Percentiles rank a stretch among this genome's conserved stretches.
phyloP scores from a whole-genome alignment of 2,888 invertebrate species.

The Mythimna impura region DNA sequence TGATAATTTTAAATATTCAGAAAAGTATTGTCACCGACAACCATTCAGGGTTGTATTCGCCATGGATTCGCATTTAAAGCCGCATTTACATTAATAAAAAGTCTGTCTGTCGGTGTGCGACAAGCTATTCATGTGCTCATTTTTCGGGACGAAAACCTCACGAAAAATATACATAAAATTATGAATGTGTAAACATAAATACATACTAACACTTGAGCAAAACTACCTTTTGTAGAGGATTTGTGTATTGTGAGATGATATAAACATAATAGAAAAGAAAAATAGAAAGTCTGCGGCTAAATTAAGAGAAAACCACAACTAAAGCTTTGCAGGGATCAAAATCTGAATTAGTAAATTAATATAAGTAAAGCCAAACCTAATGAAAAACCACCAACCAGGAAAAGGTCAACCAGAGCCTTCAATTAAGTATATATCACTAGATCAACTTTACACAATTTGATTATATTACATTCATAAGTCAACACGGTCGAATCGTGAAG shows the following conservation, averaged over 20 bases:
- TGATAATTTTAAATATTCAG: conserved; percentile 61
- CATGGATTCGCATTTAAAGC: conserved; percentile 56
- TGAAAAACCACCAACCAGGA: not conserved
- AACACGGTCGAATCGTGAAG: not conserved
- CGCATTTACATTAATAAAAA: conserved; percentile 56
- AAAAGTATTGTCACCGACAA: conserved; percentile 58
- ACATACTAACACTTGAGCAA: not conserved
- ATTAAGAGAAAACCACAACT: not conserved
- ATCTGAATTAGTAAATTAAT: not conserved
- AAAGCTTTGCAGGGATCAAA: not conserved
- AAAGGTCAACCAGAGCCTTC: not conserved
- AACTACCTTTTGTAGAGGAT: not conserved
- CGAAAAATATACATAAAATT: conserved; percentile 14
- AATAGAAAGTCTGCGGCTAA: not conserved
- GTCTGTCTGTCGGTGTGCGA: conserved; percentile 35
- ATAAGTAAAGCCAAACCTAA: not conserved
- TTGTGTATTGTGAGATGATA: not conserved
- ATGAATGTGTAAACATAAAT: not conserved
- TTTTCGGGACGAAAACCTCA: conserved; percentile 9
- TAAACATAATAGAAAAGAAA: too few species aligned
- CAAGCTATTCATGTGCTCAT: conserved; percentile 39
- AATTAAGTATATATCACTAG: not conserved
- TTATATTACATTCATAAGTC: not conserved
- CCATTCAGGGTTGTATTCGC: conserved; percentile 45
- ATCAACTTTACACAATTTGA: not conserved